A percentile compares a stretch with the other conserved stretches of the same genome.
Conservation (phyloP, 2,113 vertebrate genomes). For the Triplophysa rosa region DNA sequence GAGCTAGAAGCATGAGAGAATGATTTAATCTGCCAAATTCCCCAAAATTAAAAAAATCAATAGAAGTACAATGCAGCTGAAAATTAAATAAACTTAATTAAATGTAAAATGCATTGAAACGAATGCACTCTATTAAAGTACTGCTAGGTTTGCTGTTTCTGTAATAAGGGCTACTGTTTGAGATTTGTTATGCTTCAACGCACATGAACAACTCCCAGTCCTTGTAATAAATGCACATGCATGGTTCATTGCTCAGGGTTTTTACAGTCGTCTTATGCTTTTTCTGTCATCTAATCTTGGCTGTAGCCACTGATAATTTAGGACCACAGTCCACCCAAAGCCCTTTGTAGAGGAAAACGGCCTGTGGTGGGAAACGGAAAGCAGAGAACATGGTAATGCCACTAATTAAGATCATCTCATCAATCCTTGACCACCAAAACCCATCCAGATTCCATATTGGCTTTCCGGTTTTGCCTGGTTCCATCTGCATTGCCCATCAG, state of each 20-base stretch:
- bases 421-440: conserved; percentile 63
- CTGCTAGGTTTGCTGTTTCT: background rate
- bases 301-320: conserved; percentile 45
- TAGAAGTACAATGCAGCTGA: background rate
- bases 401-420: conserved; percentile 70
- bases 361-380: conserved; percentile 64
- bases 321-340: conserved; percentile 55
- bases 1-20: too few species aligned
- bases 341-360: conserved; percentile 49
- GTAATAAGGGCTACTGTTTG: conserved; percentile 2
- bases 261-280: conserved; percentile 42
- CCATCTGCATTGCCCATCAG: conserved; percentile 67
- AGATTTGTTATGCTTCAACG: background rate
- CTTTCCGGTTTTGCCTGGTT: conserved; percentile 66
- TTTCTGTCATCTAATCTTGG: conserved; percentile 61
- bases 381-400: conserved; percentile 64
- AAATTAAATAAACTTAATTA: background rate
- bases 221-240: conserved; percentile 16
- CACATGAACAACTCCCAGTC: conserved; percentile 8
- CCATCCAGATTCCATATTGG: conserved; percentile 64
- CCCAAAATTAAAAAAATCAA: too few species aligned
- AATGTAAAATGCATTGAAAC: background rate
- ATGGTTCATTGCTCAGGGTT: conserved; percentile 21
- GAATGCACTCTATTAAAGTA: background rate
- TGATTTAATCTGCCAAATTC: too few species aligned